Evolutionary conservation across 1,140 invertebrate species (phyloP).

Genomic region (Drosophila takahashii): DNA sequence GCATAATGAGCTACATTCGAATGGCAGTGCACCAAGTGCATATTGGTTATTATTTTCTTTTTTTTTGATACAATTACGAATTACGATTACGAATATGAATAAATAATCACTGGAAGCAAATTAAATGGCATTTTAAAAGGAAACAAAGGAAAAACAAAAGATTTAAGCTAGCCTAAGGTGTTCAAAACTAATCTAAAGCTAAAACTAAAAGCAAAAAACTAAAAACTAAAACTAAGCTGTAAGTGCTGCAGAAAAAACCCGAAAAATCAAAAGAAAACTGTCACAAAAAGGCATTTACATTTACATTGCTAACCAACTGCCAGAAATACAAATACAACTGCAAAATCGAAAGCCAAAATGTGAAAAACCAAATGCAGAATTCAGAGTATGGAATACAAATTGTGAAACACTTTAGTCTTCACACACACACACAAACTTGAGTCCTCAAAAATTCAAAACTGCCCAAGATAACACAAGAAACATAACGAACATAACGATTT

Average conservation of each 20-base stretch:
- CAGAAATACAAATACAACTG: slow-evolving; percentile 9
- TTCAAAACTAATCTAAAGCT: slow-evolving; percentile 24
- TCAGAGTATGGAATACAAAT: background rate
- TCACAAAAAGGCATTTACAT: slow-evolving; percentile 32
- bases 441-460: slow-evolving; percentile 13
- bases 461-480: background rate
- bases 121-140: slow-evolving; percentile 41
- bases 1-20: slow-evolving; percentile 62
- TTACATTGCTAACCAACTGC: slow-evolving; percentile 39
- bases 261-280: slow-evolving; percentile 11
- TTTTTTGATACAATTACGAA: background rate
- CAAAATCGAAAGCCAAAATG: slow-evolving; percentile 25
- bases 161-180: slow-evolving; percentile 45
- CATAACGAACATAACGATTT: slow-evolving; percentile 4
- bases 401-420: background rate
- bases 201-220: slow-evolving; percentile 11
- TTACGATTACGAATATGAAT: slow-evolving; percentile 14
- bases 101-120: slow-evolving; percentile 30
- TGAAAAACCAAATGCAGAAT: background rate
- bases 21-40: slow-evolving; percentile 33
- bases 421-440: background rate
- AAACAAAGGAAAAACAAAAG: slow-evolving; percentile 20
- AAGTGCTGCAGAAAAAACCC: slow-evolving; percentile 13
- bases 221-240: slow-evolving; percentile 10
- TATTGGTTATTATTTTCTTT: slow-evolving; percentile 10